phyloP scores from a whole-genome alignment of 2,113 vertebrate genomes.

The Scophthalmus maximus region DNA sequence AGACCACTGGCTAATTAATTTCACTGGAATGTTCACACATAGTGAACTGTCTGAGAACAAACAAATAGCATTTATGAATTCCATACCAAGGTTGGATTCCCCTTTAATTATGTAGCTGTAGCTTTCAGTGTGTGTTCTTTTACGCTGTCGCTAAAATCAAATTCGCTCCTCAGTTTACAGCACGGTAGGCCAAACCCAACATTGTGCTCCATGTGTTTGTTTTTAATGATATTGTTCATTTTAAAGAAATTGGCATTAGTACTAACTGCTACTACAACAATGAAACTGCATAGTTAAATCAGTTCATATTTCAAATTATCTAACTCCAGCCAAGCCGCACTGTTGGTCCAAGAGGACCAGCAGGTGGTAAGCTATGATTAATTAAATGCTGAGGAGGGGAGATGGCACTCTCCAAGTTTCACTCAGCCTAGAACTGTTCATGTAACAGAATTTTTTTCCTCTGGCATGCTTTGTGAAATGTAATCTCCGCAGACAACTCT shows the following conservation, averaged over 20 bases:
- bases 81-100: slow-evolving; percentile 51
- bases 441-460: background rate
- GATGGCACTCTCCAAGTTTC: background rate
- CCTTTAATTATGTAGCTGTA: slow-evolving; percentile 63
- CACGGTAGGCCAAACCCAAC: background rate
- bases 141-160: slow-evolving; percentile 19
- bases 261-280: background rate
- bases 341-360: background rate
- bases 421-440: background rate
- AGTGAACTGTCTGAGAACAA: slow-evolving; percentile 58
- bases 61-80: slow-evolving; percentile 54
- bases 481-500: background rate
- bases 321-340: background rate
- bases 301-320: background rate
- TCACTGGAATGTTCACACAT: slow-evolving; percentile 64
- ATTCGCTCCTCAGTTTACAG: slow-evolving; percentile 20
- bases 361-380: background rate
- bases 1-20: slow-evolving; percentile 64
- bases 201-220: slow-evolving; percentile 2
- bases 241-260: background rate
- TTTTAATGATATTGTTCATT: slow-evolving; percentile 3
- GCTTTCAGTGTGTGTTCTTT: slow-evolving; percentile 32
- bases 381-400: background rate
- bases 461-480: background rate
- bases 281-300: background rate